phyloP scores from a whole-genome alignment of 2,113 vertebrate species.

The Odocoileus hemionus region DNA sequence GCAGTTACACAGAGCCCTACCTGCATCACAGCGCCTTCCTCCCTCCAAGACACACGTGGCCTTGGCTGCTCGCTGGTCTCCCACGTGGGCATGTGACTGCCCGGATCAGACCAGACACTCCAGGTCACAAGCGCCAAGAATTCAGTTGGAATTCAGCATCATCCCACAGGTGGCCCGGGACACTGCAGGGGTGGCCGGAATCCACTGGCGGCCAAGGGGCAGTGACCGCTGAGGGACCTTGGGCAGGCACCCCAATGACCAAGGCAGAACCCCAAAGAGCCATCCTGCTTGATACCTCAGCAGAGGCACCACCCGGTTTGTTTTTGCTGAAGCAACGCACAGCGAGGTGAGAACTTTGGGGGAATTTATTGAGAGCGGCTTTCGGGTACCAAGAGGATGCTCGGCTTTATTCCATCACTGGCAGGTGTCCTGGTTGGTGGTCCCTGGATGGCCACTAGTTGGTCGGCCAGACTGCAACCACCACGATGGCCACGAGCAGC shows the following conservation, averaged over 20 bases:
- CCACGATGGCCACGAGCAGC: conserved; percentile 72
- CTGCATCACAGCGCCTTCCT: fast-evolving
- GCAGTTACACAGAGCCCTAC: not conserved
- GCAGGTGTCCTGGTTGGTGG: not conserved
- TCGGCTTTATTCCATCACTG: not conserved
- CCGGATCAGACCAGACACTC: not conserved
- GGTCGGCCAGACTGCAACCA: conserved; percentile 71
- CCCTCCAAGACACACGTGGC: not conserved
- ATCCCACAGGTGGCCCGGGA: not conserved
- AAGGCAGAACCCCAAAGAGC: not conserved
- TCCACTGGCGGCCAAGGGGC: not conserved
- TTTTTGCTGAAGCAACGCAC: not conserved
- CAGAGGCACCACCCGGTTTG: fast-evolving
- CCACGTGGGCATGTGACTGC: fast-evolving
- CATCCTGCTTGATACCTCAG: fast-evolving
- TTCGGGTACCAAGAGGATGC: not conserved
- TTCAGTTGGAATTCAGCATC: not conserved
- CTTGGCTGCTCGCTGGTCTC: not conserved
- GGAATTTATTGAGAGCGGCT: conserved; percentile 61
- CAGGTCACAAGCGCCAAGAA: not conserved
- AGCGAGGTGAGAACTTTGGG: not conserved
- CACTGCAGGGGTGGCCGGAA: not conserved
- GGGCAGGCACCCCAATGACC: not conserved
- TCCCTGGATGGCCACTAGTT: not conserved
- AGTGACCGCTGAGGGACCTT: not conserved